phyloP scores from a whole-genome alignment of 2,797 vertebrate species.

The Megaceryle alcyon region DNA sequence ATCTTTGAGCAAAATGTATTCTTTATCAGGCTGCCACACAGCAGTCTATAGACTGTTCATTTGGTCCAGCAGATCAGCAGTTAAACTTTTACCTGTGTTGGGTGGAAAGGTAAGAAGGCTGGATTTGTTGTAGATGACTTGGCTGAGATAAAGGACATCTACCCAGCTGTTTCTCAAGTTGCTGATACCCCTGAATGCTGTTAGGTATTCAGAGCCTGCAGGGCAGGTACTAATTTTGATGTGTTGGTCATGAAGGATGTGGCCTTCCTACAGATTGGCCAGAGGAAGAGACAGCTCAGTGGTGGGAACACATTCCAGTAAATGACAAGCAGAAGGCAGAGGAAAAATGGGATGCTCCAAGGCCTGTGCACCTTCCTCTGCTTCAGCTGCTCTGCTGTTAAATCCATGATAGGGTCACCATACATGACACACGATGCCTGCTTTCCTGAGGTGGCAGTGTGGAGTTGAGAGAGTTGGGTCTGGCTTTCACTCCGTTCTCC shows the following conservation, averaged over 20 bases:
- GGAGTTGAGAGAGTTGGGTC: neutral
- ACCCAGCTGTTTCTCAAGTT: neutral
- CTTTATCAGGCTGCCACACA: neutral
- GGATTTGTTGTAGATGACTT: neutral
- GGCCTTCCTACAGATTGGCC: neutral
- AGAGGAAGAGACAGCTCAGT: neutral
- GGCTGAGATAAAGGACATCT: neutral
- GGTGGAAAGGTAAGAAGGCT: neutral
- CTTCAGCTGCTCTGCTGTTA: neutral
- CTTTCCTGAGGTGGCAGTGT: neutral
- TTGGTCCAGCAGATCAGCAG: neutral
- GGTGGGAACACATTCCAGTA: neutral
- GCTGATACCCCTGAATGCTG: neutral
- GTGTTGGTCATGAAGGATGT: fast-evolving
- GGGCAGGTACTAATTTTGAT: neutral
- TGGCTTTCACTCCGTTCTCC: neutral
- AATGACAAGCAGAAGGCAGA: neutral
- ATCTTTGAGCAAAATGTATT: neutral
- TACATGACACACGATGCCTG: neutral
- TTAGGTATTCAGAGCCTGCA: neutral
- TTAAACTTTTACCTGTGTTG: neutral
- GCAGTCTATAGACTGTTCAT: neutral
- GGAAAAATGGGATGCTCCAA: neutral
- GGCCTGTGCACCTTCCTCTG: neutral
- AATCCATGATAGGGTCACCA: fast-evolving